Base-by-base conservation (phyloP, 2,888 invertebrate genomes). In the Eristalis pertinax region DNA sequence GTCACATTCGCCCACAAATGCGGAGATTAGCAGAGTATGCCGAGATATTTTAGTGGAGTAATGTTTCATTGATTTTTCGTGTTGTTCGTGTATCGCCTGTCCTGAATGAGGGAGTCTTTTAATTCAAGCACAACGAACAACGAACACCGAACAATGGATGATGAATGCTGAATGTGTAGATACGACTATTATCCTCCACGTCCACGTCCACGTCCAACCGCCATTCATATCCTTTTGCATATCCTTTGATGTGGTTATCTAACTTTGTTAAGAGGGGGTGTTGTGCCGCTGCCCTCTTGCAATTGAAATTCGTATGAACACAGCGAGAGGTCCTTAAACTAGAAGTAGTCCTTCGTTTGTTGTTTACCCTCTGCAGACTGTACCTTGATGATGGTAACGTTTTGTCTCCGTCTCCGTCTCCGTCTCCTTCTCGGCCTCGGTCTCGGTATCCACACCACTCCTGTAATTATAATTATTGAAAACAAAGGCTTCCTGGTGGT, bases 191-290 rank as follows among this genome's bases (percentile, higher is more conserved):
- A 29, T 65, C 32, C 50, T 56, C 60, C 38, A 32, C 32, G 38
- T 38, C 38, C 13, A 32, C 32, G 38, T 38, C 38, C 13, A 38
- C 38, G 13, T 38, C 38, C 24, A 75, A 62, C 35, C 70, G 62
- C 29, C 32, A 73, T 76, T 76, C 67, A 65, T 60, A 32, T 80
- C 35, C 41, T 77, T 77, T 74, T 69, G 69, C 64, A 64, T 77
- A 69, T 82, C 85, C 85, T 86, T 86, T 86, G 85, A 86, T 86
- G 85, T 86, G 85, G 85, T 74, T 82, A 35, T 64, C 64, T 56
- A 72, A 58, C 38, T 56, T 76, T 67, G 65, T 72, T 72, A 29
- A 35, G 35, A 35, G 68, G 29, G 63, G 56, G 81, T 75, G 70
- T 63, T 74, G 75, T 67, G 8, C 56, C 35, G 74, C 60, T 81